Conservation (phyloP, 2,113 vertebrate species). For the Craseonycteris thonglongyai region DNA sequence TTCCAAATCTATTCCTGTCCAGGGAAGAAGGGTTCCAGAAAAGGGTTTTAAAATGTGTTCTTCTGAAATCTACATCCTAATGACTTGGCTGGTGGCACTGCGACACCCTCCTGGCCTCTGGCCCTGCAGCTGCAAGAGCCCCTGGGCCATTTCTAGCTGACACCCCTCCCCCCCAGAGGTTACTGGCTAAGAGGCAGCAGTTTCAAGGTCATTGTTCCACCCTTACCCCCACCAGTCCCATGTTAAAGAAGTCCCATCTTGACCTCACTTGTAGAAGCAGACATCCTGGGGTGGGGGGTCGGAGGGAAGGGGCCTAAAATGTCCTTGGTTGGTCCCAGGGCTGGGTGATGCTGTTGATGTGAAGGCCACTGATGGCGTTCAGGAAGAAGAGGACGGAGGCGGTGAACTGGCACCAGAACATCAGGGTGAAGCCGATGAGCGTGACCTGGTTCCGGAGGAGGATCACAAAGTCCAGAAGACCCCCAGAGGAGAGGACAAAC, state of each 20-base stretch:
- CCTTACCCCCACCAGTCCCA: background rate
- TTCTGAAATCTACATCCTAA: constrained; percentile 1
- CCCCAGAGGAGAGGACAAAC: constrained; percentile 75
- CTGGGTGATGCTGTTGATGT: constrained; percentile 81
- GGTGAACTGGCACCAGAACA: constrained; percentile 84
- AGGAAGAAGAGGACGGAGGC: constrained; percentile 86
- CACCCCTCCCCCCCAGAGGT: background rate
- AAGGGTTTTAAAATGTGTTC: background rate
- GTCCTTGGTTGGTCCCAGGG: constrained; percentile 46
- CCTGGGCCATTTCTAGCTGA: background rate
- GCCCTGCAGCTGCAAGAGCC: background rate
- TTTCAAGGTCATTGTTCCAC: background rate
- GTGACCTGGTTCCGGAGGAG: constrained; percentile 74
- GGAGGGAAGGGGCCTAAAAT: background rate
- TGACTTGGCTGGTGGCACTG: background rate
- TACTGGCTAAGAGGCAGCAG: background rate
- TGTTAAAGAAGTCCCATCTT: background rate
- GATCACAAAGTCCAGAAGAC: constrained; percentile 79
- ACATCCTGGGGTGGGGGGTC: background rate
- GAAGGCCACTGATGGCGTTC: constrained; percentile 82
- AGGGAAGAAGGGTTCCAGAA: constrained; percentile 3
- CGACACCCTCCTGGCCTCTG: background rate
- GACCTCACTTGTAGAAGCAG: background rate
- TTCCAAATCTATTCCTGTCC: background rate
- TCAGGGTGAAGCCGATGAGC: constrained; percentile 79